Evolutionary conservation across 2,113 vertebrate genomes (phyloP).

Genomic region (Thunnus thynnus): DNA sequence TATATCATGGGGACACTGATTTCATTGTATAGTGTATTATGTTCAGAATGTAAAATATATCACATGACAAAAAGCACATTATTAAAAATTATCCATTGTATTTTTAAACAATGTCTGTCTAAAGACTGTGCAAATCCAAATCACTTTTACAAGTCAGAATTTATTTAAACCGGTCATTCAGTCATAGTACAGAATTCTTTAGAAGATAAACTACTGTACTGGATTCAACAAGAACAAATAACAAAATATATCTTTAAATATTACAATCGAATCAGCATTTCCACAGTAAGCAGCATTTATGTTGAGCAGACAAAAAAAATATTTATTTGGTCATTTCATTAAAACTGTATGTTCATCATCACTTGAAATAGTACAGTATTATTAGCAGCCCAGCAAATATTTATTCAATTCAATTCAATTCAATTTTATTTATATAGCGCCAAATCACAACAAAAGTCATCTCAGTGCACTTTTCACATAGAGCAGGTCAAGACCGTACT

Average conservation of each 20-base stretch:
- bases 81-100: not conserved
- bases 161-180: not conserved
- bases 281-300: not conserved
- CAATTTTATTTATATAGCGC: too few relatives aligned
- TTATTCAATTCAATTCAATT: too few relatives aligned
- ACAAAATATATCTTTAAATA: not conserved
- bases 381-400: not conserved
- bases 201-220: not conserved
- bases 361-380: not conserved
- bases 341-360: not conserved
- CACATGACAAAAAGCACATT: not conserved
- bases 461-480: too few relatives aligned
- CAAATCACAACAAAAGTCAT: too few relatives aligned
- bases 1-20: not conserved
- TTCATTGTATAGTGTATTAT: not conserved
- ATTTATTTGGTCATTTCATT: not conserved
- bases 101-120: not conserved
- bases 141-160: not conserved
- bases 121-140: constrained; percentile 3
- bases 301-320: not conserved
- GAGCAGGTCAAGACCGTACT: too few relatives aligned
- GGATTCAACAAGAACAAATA: not conserved
- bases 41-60: not conserved
- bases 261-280: constrained; percentile 3
- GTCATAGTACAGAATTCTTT: not conserved